Conservation (phyloP, 2,888 invertebrate species). For the Halocaridina rubra region DNA sequence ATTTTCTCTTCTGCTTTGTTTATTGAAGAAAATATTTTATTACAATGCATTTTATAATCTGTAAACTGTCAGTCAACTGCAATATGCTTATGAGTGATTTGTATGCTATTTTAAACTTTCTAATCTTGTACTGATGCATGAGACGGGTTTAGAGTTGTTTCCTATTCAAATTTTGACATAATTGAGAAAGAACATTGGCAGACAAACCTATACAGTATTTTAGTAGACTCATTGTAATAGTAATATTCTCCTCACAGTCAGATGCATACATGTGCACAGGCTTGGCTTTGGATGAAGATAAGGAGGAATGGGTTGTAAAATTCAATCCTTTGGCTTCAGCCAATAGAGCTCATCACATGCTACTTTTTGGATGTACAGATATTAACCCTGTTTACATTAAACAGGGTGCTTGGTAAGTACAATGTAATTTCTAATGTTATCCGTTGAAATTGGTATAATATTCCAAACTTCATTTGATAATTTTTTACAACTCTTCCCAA, state of each 20-base stretch:
- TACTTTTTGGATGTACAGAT: conserved; percentile 72
- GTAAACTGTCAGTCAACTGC: not conserved
- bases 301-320: conserved; percentile 60
- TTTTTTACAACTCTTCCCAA: not conserved
- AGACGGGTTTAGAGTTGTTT: too few species aligned
- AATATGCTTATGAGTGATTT: too few species aligned
- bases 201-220: too few species aligned
- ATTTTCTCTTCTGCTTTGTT: too few species aligned
- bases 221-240: not conserved
- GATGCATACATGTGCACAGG: conserved; percentile 62
- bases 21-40: not conserved
- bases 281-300: conserved; percentile 22
- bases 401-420: conserved; percentile 14
- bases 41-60: not conserved
- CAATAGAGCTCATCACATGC: conserved; percentile 73
- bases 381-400: not conserved
- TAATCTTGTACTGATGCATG: too few species aligned
- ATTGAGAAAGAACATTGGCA: too few species aligned
- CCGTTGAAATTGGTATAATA: not conserved
- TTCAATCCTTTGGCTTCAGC: conserved; percentile 72
- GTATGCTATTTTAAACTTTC: not conserved
- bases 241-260: conserved; percentile 14
- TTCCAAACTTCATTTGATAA: not conserved
- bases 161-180: too few species aligned
- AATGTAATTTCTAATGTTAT: not conserved